Evolutionary conservation across 2,797 vertebrate genomes (phyloP).

Genomic region (Sebastes nivosus): DNA sequence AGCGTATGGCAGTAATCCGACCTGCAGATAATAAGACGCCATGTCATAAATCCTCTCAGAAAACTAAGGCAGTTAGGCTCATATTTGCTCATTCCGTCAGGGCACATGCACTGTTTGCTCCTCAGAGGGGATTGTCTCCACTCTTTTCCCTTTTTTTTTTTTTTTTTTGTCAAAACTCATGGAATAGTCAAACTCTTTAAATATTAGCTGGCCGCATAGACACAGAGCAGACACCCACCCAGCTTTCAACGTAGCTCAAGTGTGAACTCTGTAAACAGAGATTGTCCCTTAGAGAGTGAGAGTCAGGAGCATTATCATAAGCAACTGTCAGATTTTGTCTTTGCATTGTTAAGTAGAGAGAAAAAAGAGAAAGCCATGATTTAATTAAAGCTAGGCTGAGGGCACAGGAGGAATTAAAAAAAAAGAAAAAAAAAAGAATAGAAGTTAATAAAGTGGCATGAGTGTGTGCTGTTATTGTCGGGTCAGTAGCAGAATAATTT

Average conservation of each 20-base stretch:
- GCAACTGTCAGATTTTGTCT: constrained; percentile 71
- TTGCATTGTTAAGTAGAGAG: constrained; percentile 61
- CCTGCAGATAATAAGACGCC: constrained; percentile 70
- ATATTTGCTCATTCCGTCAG: constrained; percentile 64
- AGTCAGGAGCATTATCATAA: constrained; percentile 66
- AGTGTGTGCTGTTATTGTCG: constrained; percentile 40
- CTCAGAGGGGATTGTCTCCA: constrained; percentile 46
- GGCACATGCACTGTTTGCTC: constrained; percentile 60
- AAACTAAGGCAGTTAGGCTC: constrained; percentile 67
- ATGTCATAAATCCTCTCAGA: constrained; percentile 71
- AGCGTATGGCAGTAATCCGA: constrained; percentile 66
- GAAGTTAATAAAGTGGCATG: constrained; percentile 48
- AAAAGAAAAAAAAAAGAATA: constrained; percentile 7
- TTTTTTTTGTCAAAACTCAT: constrained; percentile 48
- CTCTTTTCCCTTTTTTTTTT: constrained; percentile 7
- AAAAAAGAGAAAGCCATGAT: constrained; percentile 37
- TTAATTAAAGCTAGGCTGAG: constrained; percentile 67
- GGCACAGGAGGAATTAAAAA: constrained; percentile 43
- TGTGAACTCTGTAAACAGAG: constrained; percentile 72
- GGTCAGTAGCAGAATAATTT: constrained; percentile 38
- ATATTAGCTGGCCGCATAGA: constrained; percentile 41
- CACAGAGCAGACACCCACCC: constrained; percentile 32
- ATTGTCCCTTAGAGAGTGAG: constrained; percentile 59
- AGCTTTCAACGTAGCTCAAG: constrained; percentile 47
- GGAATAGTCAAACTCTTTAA: constrained; percentile 59